Evolutionary conservation across 2,113 vertebrate genomes (phyloP).

Genomic region (Dicaeum eximium): DNA sequence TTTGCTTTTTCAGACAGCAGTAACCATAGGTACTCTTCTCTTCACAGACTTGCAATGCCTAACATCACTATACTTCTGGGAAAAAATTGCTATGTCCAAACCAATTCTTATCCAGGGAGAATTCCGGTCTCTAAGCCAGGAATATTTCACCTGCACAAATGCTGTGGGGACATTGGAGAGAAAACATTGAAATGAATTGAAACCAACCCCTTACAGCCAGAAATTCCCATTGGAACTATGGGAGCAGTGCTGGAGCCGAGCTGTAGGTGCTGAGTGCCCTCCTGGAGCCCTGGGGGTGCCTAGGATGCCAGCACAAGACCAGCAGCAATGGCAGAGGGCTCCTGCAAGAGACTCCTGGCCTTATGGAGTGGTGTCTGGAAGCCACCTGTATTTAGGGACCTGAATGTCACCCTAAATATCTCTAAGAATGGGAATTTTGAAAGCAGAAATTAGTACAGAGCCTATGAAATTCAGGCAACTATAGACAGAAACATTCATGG

Average conservation of each 20-base stretch:
- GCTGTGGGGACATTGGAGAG: background rate
- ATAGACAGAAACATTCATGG: background rate
- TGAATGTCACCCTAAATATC: background rate
- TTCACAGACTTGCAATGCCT: background rate
- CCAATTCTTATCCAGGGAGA: background rate
- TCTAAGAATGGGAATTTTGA: background rate
- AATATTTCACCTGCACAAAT: background rate
- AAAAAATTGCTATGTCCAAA: background rate
- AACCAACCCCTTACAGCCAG: background rate
- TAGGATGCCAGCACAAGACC: background rate
- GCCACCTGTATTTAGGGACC: background rate
- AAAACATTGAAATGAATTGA: background rate
- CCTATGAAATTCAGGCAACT: background rate
- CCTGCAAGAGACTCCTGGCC: background rate
- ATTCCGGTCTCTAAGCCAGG: background rate
- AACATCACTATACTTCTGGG: fast-evolving
- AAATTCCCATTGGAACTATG: background rate
- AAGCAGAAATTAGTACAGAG: background rate
- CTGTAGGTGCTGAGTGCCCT: background rate
- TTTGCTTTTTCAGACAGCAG: background rate
- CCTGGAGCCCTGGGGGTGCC: background rate
- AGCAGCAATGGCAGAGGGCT: background rate
- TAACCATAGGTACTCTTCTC: background rate
- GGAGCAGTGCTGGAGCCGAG: background rate
- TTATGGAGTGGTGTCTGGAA: background rate